phyloP scores from a whole-genome alignment of 2,888 invertebrate species.

The Cephus pulcher region DNA sequence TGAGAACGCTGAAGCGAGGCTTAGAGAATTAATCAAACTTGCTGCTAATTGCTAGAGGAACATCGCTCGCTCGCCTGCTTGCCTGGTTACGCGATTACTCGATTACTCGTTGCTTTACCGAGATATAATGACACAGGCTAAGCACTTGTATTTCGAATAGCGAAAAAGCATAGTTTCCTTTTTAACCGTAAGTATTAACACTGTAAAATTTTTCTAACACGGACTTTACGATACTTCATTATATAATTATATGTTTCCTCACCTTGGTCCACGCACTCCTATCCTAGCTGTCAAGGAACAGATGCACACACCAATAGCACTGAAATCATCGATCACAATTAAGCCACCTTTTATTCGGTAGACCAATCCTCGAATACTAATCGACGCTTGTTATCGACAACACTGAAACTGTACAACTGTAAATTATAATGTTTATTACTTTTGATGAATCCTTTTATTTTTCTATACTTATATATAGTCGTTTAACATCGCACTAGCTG shows the following conservation, averaged over 20 bases:
- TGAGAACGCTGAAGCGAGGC: not conserved
- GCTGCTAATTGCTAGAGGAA: not conserved
- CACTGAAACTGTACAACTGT: not conserved
- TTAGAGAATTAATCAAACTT: not conserved
- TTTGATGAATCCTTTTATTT: not conserved
- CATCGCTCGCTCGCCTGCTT: not conserved
- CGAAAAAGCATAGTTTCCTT: not conserved
- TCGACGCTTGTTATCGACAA: not conserved
- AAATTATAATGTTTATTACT: not conserved
- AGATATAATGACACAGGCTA: not conserved
- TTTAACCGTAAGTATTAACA: not conserved
- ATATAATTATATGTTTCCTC: not conserved
- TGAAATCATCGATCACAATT: conserved; percentile 41
- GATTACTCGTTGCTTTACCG: not conserved
- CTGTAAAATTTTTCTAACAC: not conserved
- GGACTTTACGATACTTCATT: not conserved
- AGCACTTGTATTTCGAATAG: not conserved
- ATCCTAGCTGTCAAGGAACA: conserved; percentile 22
- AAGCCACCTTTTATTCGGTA: conserved; percentile 4
- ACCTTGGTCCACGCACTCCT: not conserved
- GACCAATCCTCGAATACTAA: not conserved
- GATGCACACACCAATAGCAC: conserved; percentile 43
- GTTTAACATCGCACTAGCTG: not conserved
- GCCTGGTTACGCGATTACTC: not conserved
- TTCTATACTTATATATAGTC: not conserved